These are phyloP conservation scores for Melozone crissalis DNA, from an alignment of 2,113 vertebrate genomes.

Conservation along the genomic window DNA sequence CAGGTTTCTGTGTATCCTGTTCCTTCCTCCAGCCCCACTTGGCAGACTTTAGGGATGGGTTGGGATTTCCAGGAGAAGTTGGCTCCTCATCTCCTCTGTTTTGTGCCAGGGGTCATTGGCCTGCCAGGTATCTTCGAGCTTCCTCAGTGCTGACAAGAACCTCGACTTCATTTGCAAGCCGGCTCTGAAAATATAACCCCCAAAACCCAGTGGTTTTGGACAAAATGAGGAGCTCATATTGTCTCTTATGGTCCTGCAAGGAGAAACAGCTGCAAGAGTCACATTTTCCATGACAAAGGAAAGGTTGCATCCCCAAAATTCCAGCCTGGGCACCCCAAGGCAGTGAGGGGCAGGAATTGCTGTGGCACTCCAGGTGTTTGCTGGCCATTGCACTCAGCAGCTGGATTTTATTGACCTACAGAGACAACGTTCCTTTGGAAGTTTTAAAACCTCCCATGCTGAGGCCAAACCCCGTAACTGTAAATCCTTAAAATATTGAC, in stretches of 20 bases:
- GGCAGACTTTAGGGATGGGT: rapidly evolving
- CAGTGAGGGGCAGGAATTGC: not conserved
- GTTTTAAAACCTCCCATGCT: not conserved
- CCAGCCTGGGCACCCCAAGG: not conserved
- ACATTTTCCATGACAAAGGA: not conserved
- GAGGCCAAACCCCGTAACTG: not conserved
- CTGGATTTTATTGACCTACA: not conserved
- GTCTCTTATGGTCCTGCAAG: constrained; percentile 92
- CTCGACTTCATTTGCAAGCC: too few species aligned
- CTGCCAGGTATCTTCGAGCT: constrained; percentile 71
- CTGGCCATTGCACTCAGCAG: not conserved
- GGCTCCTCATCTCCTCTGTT: constrained; percentile 88
- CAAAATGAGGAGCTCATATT: constrained; percentile 83
- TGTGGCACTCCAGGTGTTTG: not conserved
- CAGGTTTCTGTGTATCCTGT: not conserved
- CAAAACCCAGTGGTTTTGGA: too few species aligned
- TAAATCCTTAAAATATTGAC: not conserved
- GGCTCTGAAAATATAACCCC: too few species aligned
- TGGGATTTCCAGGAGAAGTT: not conserved
- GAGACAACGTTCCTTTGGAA: not conserved
- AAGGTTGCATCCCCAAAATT: not conserved
- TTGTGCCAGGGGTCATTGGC: constrained; percentile 89
- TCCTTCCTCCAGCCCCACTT: not conserved
- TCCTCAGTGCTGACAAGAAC: too few species aligned
- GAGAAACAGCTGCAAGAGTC: not conserved